Conservation (phyloP, 2,113 vertebrate genomes). For the Rhegmatorhina hoffmannsi region DNA sequence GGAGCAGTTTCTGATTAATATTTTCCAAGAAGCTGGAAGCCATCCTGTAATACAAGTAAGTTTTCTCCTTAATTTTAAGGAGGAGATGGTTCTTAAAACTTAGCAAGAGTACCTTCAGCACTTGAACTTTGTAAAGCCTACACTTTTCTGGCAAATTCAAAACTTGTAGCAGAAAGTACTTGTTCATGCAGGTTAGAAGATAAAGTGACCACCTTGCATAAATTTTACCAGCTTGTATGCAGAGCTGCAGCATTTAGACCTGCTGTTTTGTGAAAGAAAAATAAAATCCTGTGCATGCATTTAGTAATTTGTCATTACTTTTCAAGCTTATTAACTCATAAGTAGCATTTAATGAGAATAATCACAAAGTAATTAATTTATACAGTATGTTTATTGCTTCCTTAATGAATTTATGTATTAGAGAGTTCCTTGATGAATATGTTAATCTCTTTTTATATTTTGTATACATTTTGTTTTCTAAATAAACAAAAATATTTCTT, state of each 20-base stretch:
- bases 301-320: not conserved
- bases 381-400: conserved; percentile 26
- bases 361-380: conserved; percentile 2
- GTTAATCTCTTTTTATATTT: not conserved
- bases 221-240: not conserved
- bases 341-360: conserved; percentile 7
- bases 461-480: not conserved
- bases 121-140: not conserved
- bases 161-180: not conserved
- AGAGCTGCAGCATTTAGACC: not conserved
- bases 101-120: not conserved
- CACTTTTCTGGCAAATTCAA: not conserved
- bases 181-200: not conserved
- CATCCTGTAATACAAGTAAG: not conserved
- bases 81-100: not conserved
- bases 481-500: not conserved
- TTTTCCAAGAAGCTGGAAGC: not conserved
- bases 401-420: conserved; percentile 6
- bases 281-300: not conserved
- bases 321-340: conserved; percentile 2
- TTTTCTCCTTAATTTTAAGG: not conserved
- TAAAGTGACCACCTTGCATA: not conserved
- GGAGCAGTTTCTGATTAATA: not conserved
- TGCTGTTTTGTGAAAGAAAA: not conserved
- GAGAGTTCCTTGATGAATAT: not conserved